These are phyloP conservation scores for Chloroceryle aenea DNA, from an alignment of 2,113 vertebrate genomes.

Conservation along the genomic window DNA sequence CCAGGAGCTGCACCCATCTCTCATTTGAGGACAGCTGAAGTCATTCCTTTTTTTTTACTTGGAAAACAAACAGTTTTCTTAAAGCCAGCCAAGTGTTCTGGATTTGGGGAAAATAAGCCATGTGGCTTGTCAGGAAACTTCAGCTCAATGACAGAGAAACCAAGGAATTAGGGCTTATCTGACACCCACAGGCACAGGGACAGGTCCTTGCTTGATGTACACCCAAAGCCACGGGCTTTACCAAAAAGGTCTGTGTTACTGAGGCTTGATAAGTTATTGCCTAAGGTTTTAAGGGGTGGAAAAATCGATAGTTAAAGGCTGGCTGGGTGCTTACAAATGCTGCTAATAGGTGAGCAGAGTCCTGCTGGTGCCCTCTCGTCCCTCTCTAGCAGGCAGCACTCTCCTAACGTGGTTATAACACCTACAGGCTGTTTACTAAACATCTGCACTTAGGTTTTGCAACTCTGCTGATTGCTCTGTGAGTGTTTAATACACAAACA, in stretches of 20 bases:
- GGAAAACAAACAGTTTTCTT: not conserved
- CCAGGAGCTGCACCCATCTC: not conserved
- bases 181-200: no score
- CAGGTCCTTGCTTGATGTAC: not conserved
- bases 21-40: not conserved
- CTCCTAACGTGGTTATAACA: not conserved
- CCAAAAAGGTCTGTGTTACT: not conserved
- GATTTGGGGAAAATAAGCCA: not conserved
- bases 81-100: not conserved
- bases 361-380: not conserved
- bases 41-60: not conserved
- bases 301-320: not conserved
- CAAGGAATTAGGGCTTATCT: not conserved
- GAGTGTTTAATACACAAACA: not conserved
- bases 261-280: not conserved
- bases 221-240: not conserved
- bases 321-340: not conserved
- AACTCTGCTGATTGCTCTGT: not conserved
- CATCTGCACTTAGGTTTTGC: not conserved
- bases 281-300: not conserved
- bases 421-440: not conserved
- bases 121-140: not conserved
- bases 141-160: not conserved
- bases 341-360: not conserved
- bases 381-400: rapidly evolving